Evolutionary conservation across 1,140 invertebrate species (phyloP), one percentile per base, ranked within the genome.

Genomic region (Xylocopa sonorina): DNA sequence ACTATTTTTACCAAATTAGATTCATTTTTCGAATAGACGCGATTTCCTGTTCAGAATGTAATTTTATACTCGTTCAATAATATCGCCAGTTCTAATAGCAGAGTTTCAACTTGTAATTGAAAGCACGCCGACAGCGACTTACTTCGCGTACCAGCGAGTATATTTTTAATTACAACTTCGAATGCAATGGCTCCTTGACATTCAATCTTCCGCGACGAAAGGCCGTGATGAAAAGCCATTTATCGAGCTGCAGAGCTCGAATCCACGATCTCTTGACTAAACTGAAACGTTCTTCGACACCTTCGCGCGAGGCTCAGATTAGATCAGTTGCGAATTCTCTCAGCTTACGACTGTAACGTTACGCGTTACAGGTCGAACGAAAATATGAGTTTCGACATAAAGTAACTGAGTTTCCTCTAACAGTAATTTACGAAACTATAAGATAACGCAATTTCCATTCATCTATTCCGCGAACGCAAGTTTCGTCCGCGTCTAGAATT

Each of bases 151-250:
- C 12, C 0, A 43, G 18, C 38, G 38, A 18, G 38, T 62, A 43
- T 29, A 71, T 58, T 71, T 71, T 58, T 71, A 71, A 71, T 71
- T 71, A 71, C 53, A 58, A 18, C 5, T 43, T 43, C n/a, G n/a
- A 21, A 21, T 18, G 27, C 38, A 14, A 71, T 71, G 57, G n/a
- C 29, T 46, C 53, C 38, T 12, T 57, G 27, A 24, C 38, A 16
- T 71, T 58, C 53, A 41, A 29, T 55, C 67, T 55, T 29, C 34
- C 32, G 4, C 4, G 24, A 32, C 29, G 53, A 6, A n/a, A 41
- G n/a, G 5, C 1, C 18, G 12, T 21, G n/a, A 67, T 67, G 46
- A 32, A 57, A 58, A 71, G 38, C 68, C 27, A 58, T 41, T 71
- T 51, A 67, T 51, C 27, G 38, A 57, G 38, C 18, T n/a, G 16